Conservation (phyloP, 2,888 invertebrate species). For the Eristalis pertinax region DNA sequence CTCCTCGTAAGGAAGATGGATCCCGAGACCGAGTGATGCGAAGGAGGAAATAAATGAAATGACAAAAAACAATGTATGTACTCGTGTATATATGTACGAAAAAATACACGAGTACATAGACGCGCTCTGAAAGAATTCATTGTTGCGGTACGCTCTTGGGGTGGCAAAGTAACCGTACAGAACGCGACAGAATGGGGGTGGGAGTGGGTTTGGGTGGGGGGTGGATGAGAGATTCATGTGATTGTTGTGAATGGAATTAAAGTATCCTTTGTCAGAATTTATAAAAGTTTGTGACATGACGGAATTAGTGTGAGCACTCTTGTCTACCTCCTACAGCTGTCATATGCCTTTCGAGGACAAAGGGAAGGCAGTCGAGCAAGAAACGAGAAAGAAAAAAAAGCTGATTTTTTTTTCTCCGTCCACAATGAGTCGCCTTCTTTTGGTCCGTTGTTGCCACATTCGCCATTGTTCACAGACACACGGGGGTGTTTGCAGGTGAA, state of each 20-base stretch:
- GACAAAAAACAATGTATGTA: slow-evolving; percentile 23
- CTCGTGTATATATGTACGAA: background rate
- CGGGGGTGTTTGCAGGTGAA: slow-evolving; percentile 9
- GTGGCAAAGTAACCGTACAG: background rate
- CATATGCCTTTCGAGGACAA: slow-evolving; percentile 29
- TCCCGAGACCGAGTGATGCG: background rate
- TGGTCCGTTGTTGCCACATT: background rate
- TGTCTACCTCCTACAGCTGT: slow-evolving; percentile 33
- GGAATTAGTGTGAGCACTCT: slow-evolving; percentile 60
- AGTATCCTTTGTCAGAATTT: slow-evolving; percentile 66
- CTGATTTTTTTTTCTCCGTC: background rate
- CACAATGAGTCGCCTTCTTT: slow-evolving; percentile 8
- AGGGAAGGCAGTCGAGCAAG: background rate
- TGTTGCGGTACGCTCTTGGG: slow-evolving; percentile 5
- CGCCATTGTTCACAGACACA: background rate
- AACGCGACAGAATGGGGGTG: background rate
- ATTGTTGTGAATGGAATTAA: slow-evolving; percentile 62
- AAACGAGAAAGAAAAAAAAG: background rate
- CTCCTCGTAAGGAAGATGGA: slow-evolving; percentile 26
- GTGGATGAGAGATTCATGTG: slow-evolving; percentile 9
- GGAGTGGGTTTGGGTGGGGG: background rate
- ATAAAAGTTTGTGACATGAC: slow-evolving; percentile 62
- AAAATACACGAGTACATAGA: background rate
- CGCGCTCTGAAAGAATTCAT: slow-evolving; percentile 13
- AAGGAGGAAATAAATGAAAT: slow-evolving; percentile 39